These are phyloP conservation scores for Falco berigora DNA, from an alignment of 2,797 vertebrate species.

Conservation along the genomic window DNA sequence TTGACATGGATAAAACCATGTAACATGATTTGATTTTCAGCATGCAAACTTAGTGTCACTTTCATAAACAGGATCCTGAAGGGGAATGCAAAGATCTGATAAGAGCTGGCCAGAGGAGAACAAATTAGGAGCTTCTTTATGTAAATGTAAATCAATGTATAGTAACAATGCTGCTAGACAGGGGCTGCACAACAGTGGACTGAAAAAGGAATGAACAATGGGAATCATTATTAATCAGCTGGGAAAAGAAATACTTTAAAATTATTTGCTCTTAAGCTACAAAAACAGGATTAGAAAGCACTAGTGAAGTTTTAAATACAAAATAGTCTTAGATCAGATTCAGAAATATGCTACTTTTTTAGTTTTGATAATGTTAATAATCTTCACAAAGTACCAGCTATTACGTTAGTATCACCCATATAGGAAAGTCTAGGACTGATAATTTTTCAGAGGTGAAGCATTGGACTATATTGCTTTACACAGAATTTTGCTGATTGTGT, in stretches of 20 bases:
- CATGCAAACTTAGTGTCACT: background rate
- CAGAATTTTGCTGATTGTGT: background rate
- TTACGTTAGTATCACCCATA: background rate
- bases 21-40: background rate
- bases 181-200: background rate
- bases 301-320: background rate
- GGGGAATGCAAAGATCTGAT: background rate
- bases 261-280: background rate
- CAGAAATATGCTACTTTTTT: background rate
- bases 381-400: background rate
- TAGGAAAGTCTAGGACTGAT: background rate
- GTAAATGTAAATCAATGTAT: background rate
- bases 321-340: background rate
- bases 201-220: background rate
- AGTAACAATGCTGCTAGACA: background rate
- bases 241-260: background rate
- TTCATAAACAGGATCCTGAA: background rate
- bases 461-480: background rate
- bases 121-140: background rate
- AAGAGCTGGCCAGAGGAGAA: background rate
- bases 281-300: background rate
- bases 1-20: background rate
- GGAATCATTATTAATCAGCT: background rate
- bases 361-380: background rate
- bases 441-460: background rate